phyloP scores from a whole-genome alignment of 2,888 invertebrate species.

The Pyrrhia umbra region DNA sequence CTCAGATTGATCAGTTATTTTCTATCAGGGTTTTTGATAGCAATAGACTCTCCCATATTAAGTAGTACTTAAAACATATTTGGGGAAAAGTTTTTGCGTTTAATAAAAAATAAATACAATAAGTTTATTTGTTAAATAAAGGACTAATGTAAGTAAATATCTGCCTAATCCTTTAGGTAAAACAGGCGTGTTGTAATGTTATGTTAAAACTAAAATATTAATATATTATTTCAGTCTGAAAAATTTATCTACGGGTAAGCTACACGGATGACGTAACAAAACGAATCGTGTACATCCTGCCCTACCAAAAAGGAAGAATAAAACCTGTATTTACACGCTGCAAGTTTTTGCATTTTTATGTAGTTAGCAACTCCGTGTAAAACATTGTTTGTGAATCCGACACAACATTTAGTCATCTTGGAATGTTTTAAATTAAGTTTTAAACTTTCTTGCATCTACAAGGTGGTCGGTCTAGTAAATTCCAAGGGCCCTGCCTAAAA shows the following conservation, averaged over 20 bases:
- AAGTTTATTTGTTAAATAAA: too few relatives aligned
- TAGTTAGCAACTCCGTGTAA: slow-evolving; percentile 60
- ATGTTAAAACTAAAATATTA: background rate
- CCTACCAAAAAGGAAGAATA: slow-evolving; percentile 39
- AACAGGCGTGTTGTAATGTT: background rate
- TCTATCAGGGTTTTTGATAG: too few relatives aligned
- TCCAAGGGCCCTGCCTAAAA: slow-evolving; percentile 67
- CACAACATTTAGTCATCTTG: slow-evolving; percentile 58
- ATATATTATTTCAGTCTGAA: background rate
- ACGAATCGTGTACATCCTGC: slow-evolving; percentile 12
- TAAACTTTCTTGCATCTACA: slow-evolving; percentile 69
- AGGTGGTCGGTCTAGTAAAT: slow-evolving; percentile 60
- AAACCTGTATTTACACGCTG: slow-evolving; percentile 50
- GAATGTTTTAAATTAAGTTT: slow-evolving; percentile 73
- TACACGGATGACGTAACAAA: slow-evolving; percentile 5
- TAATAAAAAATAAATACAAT: too few relatives aligned
- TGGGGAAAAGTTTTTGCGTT: too few relatives aligned
- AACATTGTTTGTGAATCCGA: slow-evolving; percentile 60
- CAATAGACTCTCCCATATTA: too few relatives aligned
- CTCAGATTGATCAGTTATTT: too few relatives aligned
- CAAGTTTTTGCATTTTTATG: slow-evolving; percentile 60
- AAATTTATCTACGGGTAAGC: background rate
- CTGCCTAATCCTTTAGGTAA: background rate
- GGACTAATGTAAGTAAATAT: too few relatives aligned
- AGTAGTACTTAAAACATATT: too few relatives aligned